These are phyloP conservation scores for Labrus mixtus DNA, from an alignment of 2,113 vertebrate genomes.

Conservation along the genomic window DNA sequence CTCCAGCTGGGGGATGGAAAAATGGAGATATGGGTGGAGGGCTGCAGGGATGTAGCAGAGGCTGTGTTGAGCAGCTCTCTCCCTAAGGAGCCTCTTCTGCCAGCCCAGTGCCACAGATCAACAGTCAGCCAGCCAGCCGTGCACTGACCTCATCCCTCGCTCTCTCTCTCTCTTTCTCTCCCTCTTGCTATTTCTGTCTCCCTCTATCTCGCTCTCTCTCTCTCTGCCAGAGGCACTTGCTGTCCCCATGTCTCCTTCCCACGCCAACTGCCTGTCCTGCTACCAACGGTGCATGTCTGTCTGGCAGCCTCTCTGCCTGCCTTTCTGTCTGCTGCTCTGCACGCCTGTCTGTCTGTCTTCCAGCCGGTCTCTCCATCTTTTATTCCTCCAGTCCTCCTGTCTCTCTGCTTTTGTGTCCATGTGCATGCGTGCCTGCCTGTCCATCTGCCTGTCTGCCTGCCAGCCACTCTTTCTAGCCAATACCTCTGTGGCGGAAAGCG, in stretches of 20 bases:
- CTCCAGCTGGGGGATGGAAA: slow-evolving; percentile 55
- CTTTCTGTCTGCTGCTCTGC: slow-evolving; percentile 30
- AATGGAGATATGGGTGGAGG: slow-evolving; percentile 43
- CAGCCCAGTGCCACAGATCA: slow-evolving; percentile 82
- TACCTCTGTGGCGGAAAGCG: slow-evolving; percentile 61
- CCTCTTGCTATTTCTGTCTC: slow-evolving; percentile 69
- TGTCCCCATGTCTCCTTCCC: slow-evolving; percentile 77
- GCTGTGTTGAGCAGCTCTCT: slow-evolving; percentile 66
- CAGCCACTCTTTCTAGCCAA: slow-evolving; percentile 72
- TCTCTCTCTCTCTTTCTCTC: slow-evolving; percentile 38
- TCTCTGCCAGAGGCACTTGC: slow-evolving; percentile 72
- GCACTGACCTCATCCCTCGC: slow-evolving; percentile 76
- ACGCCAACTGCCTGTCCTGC: slow-evolving; percentile 74
- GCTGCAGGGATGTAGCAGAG: slow-evolving; percentile 51
- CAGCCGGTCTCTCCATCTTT: slow-evolving; percentile 45
- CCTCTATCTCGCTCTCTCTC: slow-evolving; percentile 64
- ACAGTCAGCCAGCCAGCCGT: slow-evolving; percentile 81
- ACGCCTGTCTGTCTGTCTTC: slow-evolving; percentile 52
- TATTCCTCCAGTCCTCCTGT: slow-evolving; percentile 57
- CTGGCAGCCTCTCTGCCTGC: slow-evolving; percentile 63
- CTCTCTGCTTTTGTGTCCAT: slow-evolving; percentile 56
- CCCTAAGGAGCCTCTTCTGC: slow-evolving; percentile 78
- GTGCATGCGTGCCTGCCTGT: slow-evolving; percentile 56
- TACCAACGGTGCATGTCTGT: slow-evolving; percentile 78
- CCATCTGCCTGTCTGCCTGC: slow-evolving; percentile 80